Base-by-base conservation (phyloP, 2,888 invertebrate genomes). In the Eutolmus rufibarbis region DNA sequence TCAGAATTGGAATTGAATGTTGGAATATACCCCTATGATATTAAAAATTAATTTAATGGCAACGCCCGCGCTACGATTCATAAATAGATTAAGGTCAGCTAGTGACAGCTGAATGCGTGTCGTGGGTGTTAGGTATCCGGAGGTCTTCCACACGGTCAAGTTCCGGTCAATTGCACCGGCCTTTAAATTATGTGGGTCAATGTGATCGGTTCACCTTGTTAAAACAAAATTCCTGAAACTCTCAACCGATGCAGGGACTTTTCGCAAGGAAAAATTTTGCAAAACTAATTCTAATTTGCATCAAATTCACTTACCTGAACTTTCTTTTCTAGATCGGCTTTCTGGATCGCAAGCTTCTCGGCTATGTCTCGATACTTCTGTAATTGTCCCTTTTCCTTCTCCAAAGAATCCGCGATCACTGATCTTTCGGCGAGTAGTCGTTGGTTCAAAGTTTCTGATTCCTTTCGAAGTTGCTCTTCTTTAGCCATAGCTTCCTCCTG, bases 391-490 rank as follows among this genome's bases (percentile, higher is more conserved):
- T 40, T 43, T 19, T 86, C 86, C 23, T 40, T 43, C 14, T 86
- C 46, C 9, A 86, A 76, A 9, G 74, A 46, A 2, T 23, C 31
- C 4, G 51, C 46, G 40, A 86, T 86, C 7, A 31, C 86, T 1
- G 16, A 31, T 16, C 5, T 86, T 46, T 86, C 86, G 14, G 40
- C 51, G 19, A 74, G 5, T n/a, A 86, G 16, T 51, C 43, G 40
- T 46, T 43, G 46, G 31, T 74, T 46, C 2, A 86, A 14, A 76
- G 31, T 34, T 16, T 86, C 86, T 0, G 86, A 74, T 34, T 86
- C 76, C 74, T 74, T 74, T n/a, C 86, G 74, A 46, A 74, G 51
- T n/a, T 74, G 28, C 43, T 51, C 86, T 14, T 86, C 86, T 23
- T 28, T 86, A 14, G n/a, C 23, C n/a, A 46, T 76, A 1, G 86